phyloP scores from a whole-genome alignment of 1,140 invertebrate species.

The Bicyclus anynana region DNA sequence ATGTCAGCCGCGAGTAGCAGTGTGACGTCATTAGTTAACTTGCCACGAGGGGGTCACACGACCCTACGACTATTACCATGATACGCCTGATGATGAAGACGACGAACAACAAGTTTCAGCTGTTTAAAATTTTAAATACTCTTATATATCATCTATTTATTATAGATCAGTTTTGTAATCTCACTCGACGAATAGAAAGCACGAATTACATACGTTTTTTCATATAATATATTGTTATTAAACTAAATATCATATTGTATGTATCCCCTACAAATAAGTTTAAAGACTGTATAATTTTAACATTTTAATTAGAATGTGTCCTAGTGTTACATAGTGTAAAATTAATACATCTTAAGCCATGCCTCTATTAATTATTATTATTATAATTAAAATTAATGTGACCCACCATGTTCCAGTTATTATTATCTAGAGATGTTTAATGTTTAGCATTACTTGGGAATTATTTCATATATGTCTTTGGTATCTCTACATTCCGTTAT shows the following conservation, averaged over 20 bases:
- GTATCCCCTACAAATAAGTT: slow-evolving; percentile 66
- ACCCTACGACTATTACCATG: slow-evolving; percentile 83
- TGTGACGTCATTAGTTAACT: slow-evolving; percentile 93
- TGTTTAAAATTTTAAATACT: slow-evolving; percentile 70
- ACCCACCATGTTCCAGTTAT: slow-evolving; percentile 75
- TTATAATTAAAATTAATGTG: slow-evolving; percentile 50
- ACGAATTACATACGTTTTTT: slow-evolving; percentile 64
- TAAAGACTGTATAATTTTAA: slow-evolving; percentile 75
- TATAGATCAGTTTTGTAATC: slow-evolving; percentile 71
- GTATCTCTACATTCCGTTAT: slow-evolving; percentile 74
- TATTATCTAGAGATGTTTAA: slow-evolving; percentile 64
- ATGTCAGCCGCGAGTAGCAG: slow-evolving; percentile 96
- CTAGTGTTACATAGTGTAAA: slow-evolving; percentile 73
- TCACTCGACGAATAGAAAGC: slow-evolving; percentile 71
- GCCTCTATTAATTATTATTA: slow-evolving; percentile 63
- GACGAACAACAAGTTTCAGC: slow-evolving; percentile 79
- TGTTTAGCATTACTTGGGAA: slow-evolving; percentile 59
- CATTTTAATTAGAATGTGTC: slow-evolving; percentile 55
- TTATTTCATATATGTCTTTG: slow-evolving; percentile 52
- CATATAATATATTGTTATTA: slow-evolving; percentile 35
- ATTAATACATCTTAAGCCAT: slow-evolving; percentile 54
- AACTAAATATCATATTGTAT: slow-evolving; percentile 56
- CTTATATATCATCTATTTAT: slow-evolving; percentile 67
- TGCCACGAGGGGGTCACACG: slow-evolving; percentile 90
- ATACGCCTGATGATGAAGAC: slow-evolving; percentile 83